A percentile compares a stretch with the other conserved stretches of the same genome.
Evolutionary conservation across 2,888 invertebrate genomes (phyloP).

Genomic region (Amphipyra berbera): DNA sequence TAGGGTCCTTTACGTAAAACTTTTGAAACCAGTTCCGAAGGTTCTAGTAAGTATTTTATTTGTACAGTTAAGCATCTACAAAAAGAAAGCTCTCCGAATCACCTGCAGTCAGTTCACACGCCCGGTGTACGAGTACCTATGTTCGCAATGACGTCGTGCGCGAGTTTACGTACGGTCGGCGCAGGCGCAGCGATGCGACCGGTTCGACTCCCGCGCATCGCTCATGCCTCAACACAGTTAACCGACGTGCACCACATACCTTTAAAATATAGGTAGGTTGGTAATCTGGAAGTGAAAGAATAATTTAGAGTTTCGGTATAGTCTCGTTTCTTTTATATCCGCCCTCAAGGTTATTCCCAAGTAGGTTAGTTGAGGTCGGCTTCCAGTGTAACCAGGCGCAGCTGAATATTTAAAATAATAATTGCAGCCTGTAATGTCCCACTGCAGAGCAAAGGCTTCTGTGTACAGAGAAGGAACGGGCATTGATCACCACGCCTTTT

Average conservation of each 20-base stretch:
- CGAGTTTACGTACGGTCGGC: not conserved
- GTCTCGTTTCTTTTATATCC: too few species aligned
- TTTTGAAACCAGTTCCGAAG: conserved; percentile 16
- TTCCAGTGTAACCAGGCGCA: too few species aligned
- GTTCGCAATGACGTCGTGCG: conserved; percentile 4
- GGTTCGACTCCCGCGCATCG: conserved; percentile 45
- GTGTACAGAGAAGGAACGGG: too few species aligned
- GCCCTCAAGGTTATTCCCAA: too few species aligned
- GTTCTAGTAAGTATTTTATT: conserved; percentile 51
- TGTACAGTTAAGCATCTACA: conserved; percentile 38
- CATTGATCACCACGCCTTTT: too few species aligned
- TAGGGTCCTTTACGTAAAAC: conserved; percentile 8
- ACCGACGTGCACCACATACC: conserved; percentile 4
- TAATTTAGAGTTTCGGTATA: too few species aligned
- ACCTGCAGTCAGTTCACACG: conserved; percentile 44
- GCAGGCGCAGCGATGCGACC: conserved; percentile 24
- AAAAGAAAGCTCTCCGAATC: conserved; percentile 41
- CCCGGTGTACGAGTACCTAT: conserved; percentile 2
- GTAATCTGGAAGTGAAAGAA: not conserved
- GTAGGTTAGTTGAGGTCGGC: too few species aligned
- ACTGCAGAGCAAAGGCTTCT: too few species aligned
- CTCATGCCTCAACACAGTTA: conserved; percentile 29
- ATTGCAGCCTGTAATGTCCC: too few species aligned
- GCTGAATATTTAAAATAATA: too few species aligned
- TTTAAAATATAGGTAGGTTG: not conserved